Evolutionary conservation across 2,888 invertebrate species (phyloP), one percentile per base, ranked within the genome.

Genomic region (Dryocosmus kuriphilus): DNA sequence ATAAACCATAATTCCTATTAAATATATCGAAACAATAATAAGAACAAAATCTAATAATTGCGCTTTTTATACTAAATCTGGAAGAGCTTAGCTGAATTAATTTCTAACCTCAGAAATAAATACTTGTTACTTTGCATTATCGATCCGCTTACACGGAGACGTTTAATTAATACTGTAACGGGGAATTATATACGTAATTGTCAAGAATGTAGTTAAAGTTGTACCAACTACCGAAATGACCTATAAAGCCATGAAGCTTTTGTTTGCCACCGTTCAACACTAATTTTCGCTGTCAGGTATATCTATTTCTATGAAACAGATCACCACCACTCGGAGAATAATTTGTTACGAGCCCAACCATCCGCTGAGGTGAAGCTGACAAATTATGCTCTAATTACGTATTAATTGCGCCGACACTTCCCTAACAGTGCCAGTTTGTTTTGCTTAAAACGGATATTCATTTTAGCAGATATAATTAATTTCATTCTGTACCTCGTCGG

Each of bases 161-260:
- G 51, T 51, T 71, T 71, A 71, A 71, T 71, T 51, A 51, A 71
- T 71, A 71, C 30, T 6, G 11, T 71, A 51, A 71, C 71, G 51
- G 51, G n/a, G 22, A 71, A 71, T 71, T 71, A 71, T 71, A 55
- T 67, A 51, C 46, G 51, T 71, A 51, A 51, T 71, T 32, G 32
- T 71, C 30, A 30, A 71, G 51, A 14, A n/a, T 1, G 11, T 71
- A 71, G 71, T 30, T 4, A 32, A 71, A 71, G 71, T 71, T 71
- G 27, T 30, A 71, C 51, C 11, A 65, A 71, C 46, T 71, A n/a
- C 27, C 51, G 51, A 71, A 71, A 51, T 71, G 71, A 71, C 71
- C 71, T 71, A 71, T 71, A 71, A 71, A 71, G 46, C 71, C n/a
- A 46, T 67, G 30, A 67, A 46, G 38, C 67, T 71, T 51, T 51